These are phyloP conservation scores for Hepsetus odoe DNA, from an alignment of 2,113 vertebrate genomes.

Conservation along the genomic window DNA sequence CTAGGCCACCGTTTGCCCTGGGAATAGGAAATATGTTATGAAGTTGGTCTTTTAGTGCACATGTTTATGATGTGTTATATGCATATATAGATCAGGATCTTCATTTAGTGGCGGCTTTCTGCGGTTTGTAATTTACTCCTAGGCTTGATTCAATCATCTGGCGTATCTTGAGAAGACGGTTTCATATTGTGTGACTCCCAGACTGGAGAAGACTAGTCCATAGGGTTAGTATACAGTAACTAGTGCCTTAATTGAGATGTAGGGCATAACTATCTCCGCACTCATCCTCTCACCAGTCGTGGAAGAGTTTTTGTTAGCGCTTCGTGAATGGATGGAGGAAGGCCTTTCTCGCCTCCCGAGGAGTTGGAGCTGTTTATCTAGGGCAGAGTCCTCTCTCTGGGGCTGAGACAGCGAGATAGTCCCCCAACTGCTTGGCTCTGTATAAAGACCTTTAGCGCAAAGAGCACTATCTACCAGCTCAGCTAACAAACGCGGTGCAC, in stretches of 20 bases:
- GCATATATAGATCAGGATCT: too few relatives aligned
- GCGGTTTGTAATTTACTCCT: too few relatives aligned
- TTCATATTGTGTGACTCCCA: too few relatives aligned
- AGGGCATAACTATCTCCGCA: neutral
- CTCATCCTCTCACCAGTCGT: neutral
- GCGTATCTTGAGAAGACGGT: too few relatives aligned
- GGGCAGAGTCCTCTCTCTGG: conserved; percentile 49
- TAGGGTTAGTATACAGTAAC: neutral
- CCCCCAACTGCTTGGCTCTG: conserved; percentile 51
- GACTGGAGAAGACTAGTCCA: too few relatives aligned
- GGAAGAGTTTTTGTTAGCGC: neutral
- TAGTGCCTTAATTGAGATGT: neutral
- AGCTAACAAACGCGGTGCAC: conserved; percentile 60
- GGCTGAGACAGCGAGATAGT: conserved; percentile 56
- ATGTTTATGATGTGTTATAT: too few relatives aligned
- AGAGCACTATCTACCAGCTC: conserved; percentile 59
- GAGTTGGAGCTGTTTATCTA: conserved; percentile 62
- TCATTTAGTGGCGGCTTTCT: too few relatives aligned
- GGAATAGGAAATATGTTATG: too few relatives aligned
- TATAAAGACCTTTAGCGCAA: conserved; percentile 67
- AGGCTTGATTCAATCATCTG: too few relatives aligned
- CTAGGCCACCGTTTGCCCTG: too few relatives aligned
- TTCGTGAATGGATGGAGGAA: neutral
- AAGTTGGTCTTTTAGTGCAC: too few relatives aligned
- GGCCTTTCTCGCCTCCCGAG: conserved; percentile 1